Evolutionary conservation across 2,113 vertebrate species (phyloP).

Genomic region (Gopherus flavomarginatus): DNA sequence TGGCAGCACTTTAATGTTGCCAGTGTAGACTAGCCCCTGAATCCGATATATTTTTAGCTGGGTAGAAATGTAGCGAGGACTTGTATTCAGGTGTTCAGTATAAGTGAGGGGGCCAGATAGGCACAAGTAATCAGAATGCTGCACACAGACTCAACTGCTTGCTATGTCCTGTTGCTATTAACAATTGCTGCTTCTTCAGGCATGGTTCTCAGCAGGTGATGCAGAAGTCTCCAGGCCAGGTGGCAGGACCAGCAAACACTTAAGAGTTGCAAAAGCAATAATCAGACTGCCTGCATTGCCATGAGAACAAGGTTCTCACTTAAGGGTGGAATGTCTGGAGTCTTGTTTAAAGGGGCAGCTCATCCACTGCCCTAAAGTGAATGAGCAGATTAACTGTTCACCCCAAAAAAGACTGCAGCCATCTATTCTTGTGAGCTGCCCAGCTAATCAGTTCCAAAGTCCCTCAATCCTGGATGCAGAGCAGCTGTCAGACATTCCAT

Average conservation of each 20-base stretch:
- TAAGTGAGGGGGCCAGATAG: not conserved
- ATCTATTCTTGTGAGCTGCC: accelerated
- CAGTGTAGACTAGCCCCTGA: too few species aligned
- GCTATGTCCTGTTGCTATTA: not conserved
- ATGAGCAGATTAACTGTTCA: not conserved
- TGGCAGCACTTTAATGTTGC: too few species aligned
- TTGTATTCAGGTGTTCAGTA: not conserved
- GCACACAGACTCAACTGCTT: not conserved
- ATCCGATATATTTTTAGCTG: not conserved
- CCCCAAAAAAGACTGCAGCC: not conserved
- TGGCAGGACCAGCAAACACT: not conserved
- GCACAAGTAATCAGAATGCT: not conserved
- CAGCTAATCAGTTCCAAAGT: accelerated
- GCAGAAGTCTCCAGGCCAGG: not conserved
- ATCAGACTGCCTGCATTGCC: not conserved
- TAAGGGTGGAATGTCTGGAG: not conserved
- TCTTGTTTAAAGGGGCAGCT: not conserved
- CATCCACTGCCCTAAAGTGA: accelerated
- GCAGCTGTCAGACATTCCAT: not conserved
- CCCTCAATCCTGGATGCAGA: not conserved
- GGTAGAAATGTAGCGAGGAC: not conserved
- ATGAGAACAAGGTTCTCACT: not conserved
- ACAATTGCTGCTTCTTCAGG: not conserved
- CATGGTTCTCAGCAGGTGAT: not conserved
- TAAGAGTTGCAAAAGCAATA: accelerated